Percentiles rank a stretch among this genome's conserved stretches.
Conservation (phyloP, 2,797 vertebrate genomes). For the Intellagama lesueurii region DNA sequence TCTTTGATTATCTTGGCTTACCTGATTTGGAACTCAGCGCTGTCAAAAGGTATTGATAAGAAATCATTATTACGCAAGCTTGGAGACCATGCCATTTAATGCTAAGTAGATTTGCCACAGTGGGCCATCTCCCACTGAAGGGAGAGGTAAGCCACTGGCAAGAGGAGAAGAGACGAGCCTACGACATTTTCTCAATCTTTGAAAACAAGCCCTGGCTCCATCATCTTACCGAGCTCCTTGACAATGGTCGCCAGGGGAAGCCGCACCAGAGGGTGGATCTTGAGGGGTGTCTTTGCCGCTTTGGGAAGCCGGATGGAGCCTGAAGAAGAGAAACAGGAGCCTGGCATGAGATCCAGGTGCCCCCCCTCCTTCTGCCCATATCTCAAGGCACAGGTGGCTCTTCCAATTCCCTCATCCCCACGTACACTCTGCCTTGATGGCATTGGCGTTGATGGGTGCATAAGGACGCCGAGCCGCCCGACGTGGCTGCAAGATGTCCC, state of each 20-base stretch:
- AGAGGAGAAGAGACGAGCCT: background rate
- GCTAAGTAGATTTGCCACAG: too few species aligned
- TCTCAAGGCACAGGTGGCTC: background rate
- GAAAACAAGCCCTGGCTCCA: too few species aligned
- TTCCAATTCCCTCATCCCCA: background rate
- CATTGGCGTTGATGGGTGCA: slow-evolving; percentile 93
- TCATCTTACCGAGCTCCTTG: slow-evolving; percentile 89
- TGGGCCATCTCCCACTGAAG: background rate
- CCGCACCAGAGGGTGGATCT: slow-evolving; percentile 86
- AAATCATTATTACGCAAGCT: too few species aligned
- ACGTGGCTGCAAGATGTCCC: slow-evolving; percentile 91
- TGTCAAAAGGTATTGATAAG: too few species aligned
- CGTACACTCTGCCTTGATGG: slow-evolving; percentile 95
- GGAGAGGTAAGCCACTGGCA: background rate
- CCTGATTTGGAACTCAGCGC: background rate
- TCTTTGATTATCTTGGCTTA: too few species aligned
- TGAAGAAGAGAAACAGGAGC: slow-evolving; percentile 50
- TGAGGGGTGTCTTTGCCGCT: slow-evolving; percentile 88
- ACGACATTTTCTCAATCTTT: background rate
- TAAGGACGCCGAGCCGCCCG: slow-evolving; percentile 91
- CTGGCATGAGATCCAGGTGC: background rate
- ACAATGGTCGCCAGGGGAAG: slow-evolving; percentile 89
- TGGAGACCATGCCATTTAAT: background rate
- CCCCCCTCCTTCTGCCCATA: too few species aligned
- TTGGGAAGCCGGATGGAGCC: slow-evolving; percentile 94